A percentile compares a stretch with the other conserved stretches of the same genome.
Evolutionary conservation across 2,797 vertebrate genomes (phyloP).

Genomic region (Amblyopsis hoosieri): DNA sequence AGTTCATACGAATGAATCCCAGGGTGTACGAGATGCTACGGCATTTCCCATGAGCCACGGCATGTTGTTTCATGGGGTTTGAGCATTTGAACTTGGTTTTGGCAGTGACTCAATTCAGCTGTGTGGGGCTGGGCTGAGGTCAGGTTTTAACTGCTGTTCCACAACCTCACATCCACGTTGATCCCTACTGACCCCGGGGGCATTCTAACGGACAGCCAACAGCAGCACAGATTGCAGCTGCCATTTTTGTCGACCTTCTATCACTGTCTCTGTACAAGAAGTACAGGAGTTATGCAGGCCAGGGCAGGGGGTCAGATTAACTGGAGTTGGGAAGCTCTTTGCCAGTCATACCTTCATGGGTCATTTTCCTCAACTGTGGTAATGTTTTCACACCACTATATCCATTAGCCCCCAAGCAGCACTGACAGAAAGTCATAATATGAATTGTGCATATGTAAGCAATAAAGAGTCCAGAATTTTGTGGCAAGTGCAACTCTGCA

Average conservation of each 20-base stretch:
- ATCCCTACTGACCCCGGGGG: conserved; percentile 41
- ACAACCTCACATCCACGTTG: conserved; percentile 18
- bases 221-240: conserved; percentile 35
- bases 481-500: conserved; percentile 60
- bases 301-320: conserved; percentile 11
- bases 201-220: conserved; percentile 28
- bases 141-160: conserved; percentile 41
- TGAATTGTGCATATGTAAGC: conserved; percentile 63
- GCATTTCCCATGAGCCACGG: neutral
- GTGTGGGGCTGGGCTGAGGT: conserved; percentile 46
- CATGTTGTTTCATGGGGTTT: conserved; percentile 37
- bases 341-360: conserved; percentile 23
- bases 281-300: conserved; percentile 11
- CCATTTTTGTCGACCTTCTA: conserved; percentile 11
- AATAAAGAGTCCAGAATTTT: conserved; percentile 62
- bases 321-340: conserved; percentile 21
- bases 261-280: neutral
- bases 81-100: conserved; percentile 41
- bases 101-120: conserved; percentile 49
- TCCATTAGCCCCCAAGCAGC: conserved; percentile 41
- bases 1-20: conserved; percentile 36
- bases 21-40: conserved; percentile 30
- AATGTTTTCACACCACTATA: conserved; percentile 55
- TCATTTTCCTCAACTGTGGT: conserved; percentile 40
- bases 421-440: conserved; percentile 50